Evolutionary conservation across 2,113 vertebrate species (phyloP), one percentile per base, ranked within the genome.

Genomic region (Serilophus lunatus): DNA sequence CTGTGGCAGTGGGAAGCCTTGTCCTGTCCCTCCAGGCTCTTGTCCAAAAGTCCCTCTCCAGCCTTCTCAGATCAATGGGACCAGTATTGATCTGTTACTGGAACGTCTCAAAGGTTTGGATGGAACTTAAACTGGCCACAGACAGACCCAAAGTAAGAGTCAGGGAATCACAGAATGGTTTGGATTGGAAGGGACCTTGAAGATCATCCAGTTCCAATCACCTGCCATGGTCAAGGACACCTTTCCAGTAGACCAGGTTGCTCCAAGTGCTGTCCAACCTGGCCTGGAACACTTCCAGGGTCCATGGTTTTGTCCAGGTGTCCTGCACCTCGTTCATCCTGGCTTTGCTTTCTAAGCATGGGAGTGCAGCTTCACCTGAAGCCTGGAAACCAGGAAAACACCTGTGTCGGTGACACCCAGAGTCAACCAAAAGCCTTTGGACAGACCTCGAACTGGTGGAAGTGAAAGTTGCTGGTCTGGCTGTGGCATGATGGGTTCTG

Each of bases 271-370:
- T 2, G 5, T 63, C 40, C 56, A 28, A 1, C 49, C 85, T 40
- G 56, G 56, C 49, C 65, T 71, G 49, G 75, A 31, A 17, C 10
- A 47, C 25, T 63, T 47, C 68, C 68, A 38, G 40, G 5, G 6
- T 2, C 65, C 44, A 1, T 1, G 15, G 33, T 1, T 33, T 42
- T 35, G 19, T 47, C 31, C 0, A 8, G 29, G 8, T 45, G 26
- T 28, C 53, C n/a, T 16, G 4, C 31, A 22, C 19, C 47, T 80
- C 19, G 0, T 3, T 5, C 22, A 11, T 16, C 35, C 29, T 5
- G 31, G 12, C 19, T 18, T 29, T 83, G 53, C 20, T 38, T 33
- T 11, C 76, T 33, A 29, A 66, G 26, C 22, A 3, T 0, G 7
- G 60, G 57, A 50, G 25, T 49, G 25, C 6, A 24, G 16, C 63